phyloP scores from a whole-genome alignment of 2,888 invertebrate species.

The Pimpla rufipes region DNA sequence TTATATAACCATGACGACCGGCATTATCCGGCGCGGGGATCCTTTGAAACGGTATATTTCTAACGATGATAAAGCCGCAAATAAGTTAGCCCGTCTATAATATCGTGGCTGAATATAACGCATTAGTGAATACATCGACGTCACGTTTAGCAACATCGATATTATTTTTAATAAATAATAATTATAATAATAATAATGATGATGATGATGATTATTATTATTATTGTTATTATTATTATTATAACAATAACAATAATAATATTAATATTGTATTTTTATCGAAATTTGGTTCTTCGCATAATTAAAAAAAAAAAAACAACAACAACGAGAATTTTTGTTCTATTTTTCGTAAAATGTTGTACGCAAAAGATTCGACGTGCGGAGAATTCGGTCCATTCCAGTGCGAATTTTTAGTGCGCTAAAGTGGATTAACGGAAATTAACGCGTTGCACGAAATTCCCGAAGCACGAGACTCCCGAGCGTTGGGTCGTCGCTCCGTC shows the following conservation, averaged over 20 bases:
- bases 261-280: neutral
- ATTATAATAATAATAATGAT: too few relatives aligned
- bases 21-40: neutral
- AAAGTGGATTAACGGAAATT: neutral
- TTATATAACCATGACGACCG: neutral
- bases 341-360: too few relatives aligned
- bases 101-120: too few relatives aligned
- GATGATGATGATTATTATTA: too few relatives aligned
- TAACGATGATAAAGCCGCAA: too few relatives aligned
- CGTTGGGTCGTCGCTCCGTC: constrained; percentile 5
- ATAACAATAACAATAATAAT: neutral
- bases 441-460: neutral
- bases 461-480: neutral
- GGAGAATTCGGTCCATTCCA: neutral
- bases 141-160: too few relatives aligned
- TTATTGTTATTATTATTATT: neutral
- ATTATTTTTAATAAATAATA: too few relatives aligned
- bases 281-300: neutral
- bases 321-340: too few relatives aligned
- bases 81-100: too few relatives aligned
- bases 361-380: too few relatives aligned
- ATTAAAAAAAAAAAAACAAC: neutral
- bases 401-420: neutral
- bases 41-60: neutral
- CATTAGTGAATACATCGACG: too few relatives aligned